Conservation (phyloP, 2,113 vertebrate species). For the Ptyas mucosa region DNA sequence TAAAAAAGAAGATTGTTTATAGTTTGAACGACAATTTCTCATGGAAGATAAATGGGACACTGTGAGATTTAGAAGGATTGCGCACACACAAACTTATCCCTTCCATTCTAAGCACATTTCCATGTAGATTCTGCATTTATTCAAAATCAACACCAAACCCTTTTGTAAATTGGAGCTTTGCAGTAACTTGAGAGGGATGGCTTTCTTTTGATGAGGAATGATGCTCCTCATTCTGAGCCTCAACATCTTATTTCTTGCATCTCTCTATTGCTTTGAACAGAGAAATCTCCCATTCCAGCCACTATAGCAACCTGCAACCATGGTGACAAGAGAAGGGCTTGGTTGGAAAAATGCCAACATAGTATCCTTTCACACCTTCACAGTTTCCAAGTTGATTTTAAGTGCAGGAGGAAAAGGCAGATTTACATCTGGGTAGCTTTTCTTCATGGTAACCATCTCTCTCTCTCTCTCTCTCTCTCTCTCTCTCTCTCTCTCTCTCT, state of each 20-base stretch:
- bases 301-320: not conserved
- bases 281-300: not conserved
- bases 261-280: not conserved
- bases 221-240: not conserved
- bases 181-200: not conserved
- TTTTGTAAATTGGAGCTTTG: not conserved
- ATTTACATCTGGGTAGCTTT: not conserved
- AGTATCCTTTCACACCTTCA: not conserved
- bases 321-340: not conserved
- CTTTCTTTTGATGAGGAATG: not conserved
- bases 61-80: not conserved
- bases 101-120: not conserved
- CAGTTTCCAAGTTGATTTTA: not conserved
- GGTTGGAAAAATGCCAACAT: not conserved
- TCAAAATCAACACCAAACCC: not conserved
- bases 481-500: not conserved
- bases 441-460: not conserved
- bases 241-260: not conserved
- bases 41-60: constrained; percentile 25
- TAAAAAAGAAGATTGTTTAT: constrained; percentile 51
- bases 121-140: not conserved
- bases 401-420: not conserved
- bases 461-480: not conserved
- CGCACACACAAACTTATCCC: not conserved
- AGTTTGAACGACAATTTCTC: constrained; percentile 63